Evolutionary conservation across 92 coral and sea anemone genomes (phyloP), one percentile per base, ranked within the genome.

Genomic region (Zoanthus sociatus): DNA sequence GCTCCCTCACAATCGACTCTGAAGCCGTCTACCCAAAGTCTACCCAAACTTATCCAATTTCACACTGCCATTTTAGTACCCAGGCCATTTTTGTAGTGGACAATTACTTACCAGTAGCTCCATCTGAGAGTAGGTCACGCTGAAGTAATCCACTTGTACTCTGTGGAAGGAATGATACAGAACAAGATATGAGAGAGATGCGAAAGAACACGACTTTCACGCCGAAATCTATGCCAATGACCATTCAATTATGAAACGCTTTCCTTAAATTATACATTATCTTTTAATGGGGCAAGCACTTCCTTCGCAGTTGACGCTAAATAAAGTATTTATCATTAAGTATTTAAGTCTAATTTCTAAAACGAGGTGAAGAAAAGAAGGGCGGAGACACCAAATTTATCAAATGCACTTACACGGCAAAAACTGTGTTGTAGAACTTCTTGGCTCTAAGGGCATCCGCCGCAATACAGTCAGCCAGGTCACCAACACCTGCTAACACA

Each of bases 391-490:
- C 58, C 9, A 76, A 48, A 20, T 3, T 30, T 51, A 14, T 63
- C 26, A 16, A 20, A 63, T 64, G 44, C 7, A 66, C 85, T 47
- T 47, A 81, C 85, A 81, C 53, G 47, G 85, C 85, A 26, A 81
- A 81, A 3, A 61, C 85, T 15, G 75, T 63, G 8, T 81, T 81
- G 85, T 81, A 81, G 71, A 81, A 81, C 44, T 81, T 81, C 75
- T 81, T 81, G 61, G 85, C 85, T 66, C 75, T 81, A 60, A 81
- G 51, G 21, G 85, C 85, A 20, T 81, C 85, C 47, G 85, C 75
- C 11, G 85, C 85, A 46, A 81, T 81, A 13, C 85, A 63, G 60
- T 81, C 85, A 10, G 85, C 85, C 46, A 81, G 85, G 18, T 81
- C 85, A 26, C 85, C 85, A 20, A 81, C 45, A 1, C 85, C 85